Evolutionary conservation across 1,140 invertebrate species (phyloP), one percentile per base, ranked within the genome.

Genomic region (Lucilia sericata): DNA sequence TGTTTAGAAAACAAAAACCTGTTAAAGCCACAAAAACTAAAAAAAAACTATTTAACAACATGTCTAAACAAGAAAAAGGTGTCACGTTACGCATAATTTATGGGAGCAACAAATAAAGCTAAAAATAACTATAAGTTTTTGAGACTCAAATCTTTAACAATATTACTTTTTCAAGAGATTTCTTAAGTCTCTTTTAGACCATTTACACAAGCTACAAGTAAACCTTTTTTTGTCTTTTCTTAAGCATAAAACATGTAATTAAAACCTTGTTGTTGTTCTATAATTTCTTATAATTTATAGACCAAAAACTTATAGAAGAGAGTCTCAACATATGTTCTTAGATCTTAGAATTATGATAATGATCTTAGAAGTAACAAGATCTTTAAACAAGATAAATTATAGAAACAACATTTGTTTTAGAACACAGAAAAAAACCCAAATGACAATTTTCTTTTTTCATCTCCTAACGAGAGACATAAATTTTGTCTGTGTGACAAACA

Each of bases 31-130:
- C 13, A 76, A 76, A 76, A 76, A 34, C 9, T 8, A 47, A 1
- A 78, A 74, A n/a, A 78, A 78, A 78, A n/a, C 17, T 13, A 78
- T 36, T 19, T 19, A 55, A 30, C 19, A 30, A 21, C 25, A 14
- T 82, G 49, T 8, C 80, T 21, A 55, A 86, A 87, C 87, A 87
- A 86, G 87, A 87, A 86, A 88, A 90, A 90, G 89, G 89, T 90
- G 89, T 90, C 89, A 87, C 88, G 88, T 90, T 88, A 90, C 89
- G 87, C 87, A 90, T 90, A 90, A 90, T 90, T 90, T 90, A 90
- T 86, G 87, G 75, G 87, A 87, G 42, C 80, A 30, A 47, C 75
- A 78, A 60, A 60, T 60, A 60, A 60, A 60, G 51, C 14, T 7
- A 60, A 60, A 78, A 78, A 0, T 47, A 78, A 34, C 14, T 75